A percentile compares a stretch with the other conserved stretches of the same genome.
Evolutionary conservation across 2,797 vertebrate species (phyloP).

Genomic region (Glossophaga mutica): DNA sequence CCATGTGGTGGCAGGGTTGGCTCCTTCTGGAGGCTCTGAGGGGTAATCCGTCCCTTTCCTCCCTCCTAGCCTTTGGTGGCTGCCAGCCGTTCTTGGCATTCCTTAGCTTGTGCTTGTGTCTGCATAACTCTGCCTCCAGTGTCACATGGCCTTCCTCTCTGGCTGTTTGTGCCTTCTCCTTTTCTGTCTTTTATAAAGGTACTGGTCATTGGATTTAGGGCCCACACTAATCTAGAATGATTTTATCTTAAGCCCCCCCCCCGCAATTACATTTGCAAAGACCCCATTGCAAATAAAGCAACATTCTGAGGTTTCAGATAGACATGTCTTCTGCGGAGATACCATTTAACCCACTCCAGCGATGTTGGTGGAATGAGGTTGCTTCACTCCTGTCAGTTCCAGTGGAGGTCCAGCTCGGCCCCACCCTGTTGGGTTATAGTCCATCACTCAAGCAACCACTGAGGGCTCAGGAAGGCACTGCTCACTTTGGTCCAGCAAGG

Average conservation of each 20-base stretch:
- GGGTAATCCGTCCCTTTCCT: not conserved
- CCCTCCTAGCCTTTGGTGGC: not conserved
- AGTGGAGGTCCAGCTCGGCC: not conserved
- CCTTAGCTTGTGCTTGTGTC: not conserved
- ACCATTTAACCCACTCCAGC: not conserved
- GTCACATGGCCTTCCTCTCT: not conserved
- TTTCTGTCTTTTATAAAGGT: not conserved
- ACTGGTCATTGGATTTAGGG: not conserved
- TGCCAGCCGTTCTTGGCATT: not conserved
- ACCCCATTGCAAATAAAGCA: not conserved
- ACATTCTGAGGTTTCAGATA: not conserved
- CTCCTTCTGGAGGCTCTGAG: not conserved
- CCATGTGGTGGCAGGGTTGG: conserved; percentile 6
- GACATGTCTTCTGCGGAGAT: not conserved
- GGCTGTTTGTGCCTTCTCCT: not conserved
- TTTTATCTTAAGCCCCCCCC: not conserved
- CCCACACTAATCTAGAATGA: not conserved
- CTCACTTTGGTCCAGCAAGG: not conserved
- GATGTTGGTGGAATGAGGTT: not conserved
- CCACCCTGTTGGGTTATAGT: not conserved
- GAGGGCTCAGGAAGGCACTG: not conserved
- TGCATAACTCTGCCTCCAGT: not conserved
- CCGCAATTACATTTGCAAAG: not conserved
- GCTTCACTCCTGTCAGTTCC: not conserved
- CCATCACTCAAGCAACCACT: not conserved